Evolutionary conservation across 2,888 invertebrate species (phyloP), one percentile per base, ranked within the genome.

Genomic region (Agonopterix alstromeriana): DNA sequence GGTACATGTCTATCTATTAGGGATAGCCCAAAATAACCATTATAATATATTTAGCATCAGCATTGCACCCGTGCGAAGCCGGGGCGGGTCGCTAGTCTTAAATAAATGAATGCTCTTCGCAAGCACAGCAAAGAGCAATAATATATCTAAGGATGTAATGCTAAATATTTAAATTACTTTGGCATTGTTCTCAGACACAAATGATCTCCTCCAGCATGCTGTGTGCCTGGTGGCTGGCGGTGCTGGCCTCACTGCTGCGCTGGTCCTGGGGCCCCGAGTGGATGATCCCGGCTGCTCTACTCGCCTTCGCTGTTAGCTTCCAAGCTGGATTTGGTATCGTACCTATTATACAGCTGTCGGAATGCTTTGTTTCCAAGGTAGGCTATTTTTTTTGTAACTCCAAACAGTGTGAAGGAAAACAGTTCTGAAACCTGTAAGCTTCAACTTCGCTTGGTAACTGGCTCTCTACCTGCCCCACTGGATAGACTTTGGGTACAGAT

Each of bases 271-370:
- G 63, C 1, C 69, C 75, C 0, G 55, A 59, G 2, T 80, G 78
- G 77, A 49, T 74, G 9, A 66, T 77, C 3, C 68, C 81, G 0
- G 10, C 65, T 2, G 53, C 67, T 9, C 57, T 84, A 35, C 55
- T 77, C 3, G 1, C 70, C 2, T 77, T 63, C 56, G 68, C 76
- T 43, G 53, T 71, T 8, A 52, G 54, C 14, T 80, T 63, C 56
- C 73, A 74, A 3, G 2, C 75, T 0, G 85, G 86, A 2, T 60
- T 63, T 1, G 66, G 68, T 0, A 77, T 67, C 42, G 58, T 83
- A 36, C 64, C 65, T 0, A 57, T 66, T 8, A 54, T 76, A 35
- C 72, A 73, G 46, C 42, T 68, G 1, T 43, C 57, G 0, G 77
- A 76, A 50, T 55, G 50, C 35, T 65, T 70, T 51, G 50, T 57